phyloP scores from a whole-genome alignment of 2,888 invertebrate species.

The Andrena bucephala region DNA sequence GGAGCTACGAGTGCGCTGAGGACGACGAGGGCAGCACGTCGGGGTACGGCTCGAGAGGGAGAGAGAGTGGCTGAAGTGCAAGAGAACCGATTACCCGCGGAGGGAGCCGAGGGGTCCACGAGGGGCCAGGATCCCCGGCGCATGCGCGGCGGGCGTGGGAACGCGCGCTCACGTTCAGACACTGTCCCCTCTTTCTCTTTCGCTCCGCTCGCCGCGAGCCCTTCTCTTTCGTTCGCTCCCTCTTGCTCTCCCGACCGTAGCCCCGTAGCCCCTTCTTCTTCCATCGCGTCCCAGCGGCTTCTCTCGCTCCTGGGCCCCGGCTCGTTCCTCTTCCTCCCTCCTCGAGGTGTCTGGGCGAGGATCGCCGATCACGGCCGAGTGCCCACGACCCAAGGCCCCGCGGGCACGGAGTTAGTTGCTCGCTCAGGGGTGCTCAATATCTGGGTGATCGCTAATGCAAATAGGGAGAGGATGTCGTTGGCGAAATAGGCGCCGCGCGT shows the following conservation, averaged over 20 bases:
- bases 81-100: constrained; percentile 67
- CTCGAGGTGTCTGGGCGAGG: constrained; percentile 70
- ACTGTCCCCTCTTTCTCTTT: constrained; percentile 45
- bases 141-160: constrained; percentile 83
- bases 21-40: constrained; percentile 46
- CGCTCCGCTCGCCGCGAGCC: constrained; percentile 33
- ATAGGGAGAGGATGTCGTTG: constrained; percentile 48
- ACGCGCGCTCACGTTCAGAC: constrained; percentile 79
- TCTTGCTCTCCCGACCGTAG: constrained; percentile 14
- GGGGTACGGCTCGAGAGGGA: constrained; percentile 40
- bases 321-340: constrained; percentile 22
- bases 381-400: constrained; percentile 74
- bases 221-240: constrained; percentile 18
- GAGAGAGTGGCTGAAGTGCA: constrained; percentile 63
- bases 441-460: constrained; percentile 70
- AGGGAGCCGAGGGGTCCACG: constrained; percentile 59
- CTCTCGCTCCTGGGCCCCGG: constrained; percentile 31
- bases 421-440: constrained; percentile 80
- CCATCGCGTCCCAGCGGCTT: constrained; percentile 3
- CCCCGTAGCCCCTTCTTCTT: neutral
- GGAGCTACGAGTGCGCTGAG: constrained; percentile 43
- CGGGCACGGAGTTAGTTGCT: constrained; percentile 70
- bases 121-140: constrained; percentile 71
- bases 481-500: constrained; percentile 20
- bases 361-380: constrained; percentile 77